phyloP scores from a whole-genome alignment of 2,797 vertebrate species.

The Lagodon rhomboides region DNA sequence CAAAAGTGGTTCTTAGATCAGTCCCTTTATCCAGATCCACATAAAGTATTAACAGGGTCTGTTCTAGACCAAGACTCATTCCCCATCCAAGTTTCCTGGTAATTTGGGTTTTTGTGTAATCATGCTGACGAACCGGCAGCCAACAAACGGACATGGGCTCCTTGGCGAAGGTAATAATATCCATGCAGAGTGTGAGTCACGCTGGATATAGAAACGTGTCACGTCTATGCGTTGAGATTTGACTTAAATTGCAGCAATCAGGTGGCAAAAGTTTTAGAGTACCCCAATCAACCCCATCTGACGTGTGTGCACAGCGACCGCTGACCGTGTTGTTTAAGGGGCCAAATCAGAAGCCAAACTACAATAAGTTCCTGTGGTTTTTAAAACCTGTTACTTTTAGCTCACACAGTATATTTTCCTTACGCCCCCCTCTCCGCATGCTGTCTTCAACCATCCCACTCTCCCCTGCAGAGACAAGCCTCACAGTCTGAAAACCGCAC shows the following conservation, averaged over 20 bases:
- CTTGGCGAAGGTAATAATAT: background rate
- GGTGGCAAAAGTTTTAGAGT: background rate
- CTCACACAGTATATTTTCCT: background rate
- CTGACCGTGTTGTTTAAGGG: background rate
- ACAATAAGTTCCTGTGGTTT: constrained; percentile 1
- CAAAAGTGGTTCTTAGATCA: too few relatives aligned
- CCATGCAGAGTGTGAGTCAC: background rate
- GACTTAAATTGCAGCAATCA: background rate
- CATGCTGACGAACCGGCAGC: too few relatives aligned
- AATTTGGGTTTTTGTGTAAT: too few relatives aligned
- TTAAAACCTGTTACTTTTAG: background rate
- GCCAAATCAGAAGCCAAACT: background rate
- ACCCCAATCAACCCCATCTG: background rate
- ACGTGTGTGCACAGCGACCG: background rate
- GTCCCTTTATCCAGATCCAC: too few relatives aligned
- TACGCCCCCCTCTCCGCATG: background rate
- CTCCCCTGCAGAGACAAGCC: background rate
- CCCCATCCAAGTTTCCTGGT: too few relatives aligned
- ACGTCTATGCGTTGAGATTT: background rate
- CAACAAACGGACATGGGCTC: too few relatives aligned
- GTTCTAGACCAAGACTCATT: too few relatives aligned
- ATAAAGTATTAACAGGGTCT: too few relatives aligned
- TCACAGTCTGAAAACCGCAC: background rate
- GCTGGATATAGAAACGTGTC: background rate
- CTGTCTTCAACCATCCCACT: background rate